Evolutionary conservation across 1,140 invertebrate genomes (phyloP).

Genomic region (Drosophila rufa): DNA sequence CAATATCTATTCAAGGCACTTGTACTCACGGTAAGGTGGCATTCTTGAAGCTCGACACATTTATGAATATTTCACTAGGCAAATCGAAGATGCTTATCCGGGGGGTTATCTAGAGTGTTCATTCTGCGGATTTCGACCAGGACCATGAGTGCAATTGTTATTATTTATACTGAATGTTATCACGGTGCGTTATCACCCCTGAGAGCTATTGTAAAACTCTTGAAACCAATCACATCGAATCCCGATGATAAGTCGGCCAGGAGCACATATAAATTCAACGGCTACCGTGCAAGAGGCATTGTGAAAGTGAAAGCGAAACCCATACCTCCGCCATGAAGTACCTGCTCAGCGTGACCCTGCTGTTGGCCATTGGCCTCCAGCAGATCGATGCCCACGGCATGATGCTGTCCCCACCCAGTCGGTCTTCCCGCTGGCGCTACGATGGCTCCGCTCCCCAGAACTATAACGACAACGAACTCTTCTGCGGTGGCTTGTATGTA

Average conservation of each 20-base stretch:
- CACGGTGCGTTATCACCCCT: slow-evolving; percentile 32
- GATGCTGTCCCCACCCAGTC: slow-evolving; percentile 89
- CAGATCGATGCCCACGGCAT: slow-evolving; percentile 87
- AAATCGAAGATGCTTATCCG: slow-evolving; percentile 62
- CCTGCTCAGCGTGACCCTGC: slow-evolving; percentile 58
- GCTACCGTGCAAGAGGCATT: slow-evolving; percentile 22
- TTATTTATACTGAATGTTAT: slow-evolving; percentile 46
- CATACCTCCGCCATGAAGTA: slow-evolving; percentile 58
- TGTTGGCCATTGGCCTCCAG: slow-evolving; percentile 63
- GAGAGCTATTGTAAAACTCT: slow-evolving; percentile 76
- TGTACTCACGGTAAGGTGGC: not conserved
- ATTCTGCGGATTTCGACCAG: slow-evolving; percentile 21
- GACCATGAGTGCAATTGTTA: slow-evolving; percentile 23
- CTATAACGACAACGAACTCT: slow-evolving; percentile 89
- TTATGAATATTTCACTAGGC: slow-evolving; percentile 58
- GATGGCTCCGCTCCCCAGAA: slow-evolving; percentile 87
- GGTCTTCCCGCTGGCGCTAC: slow-evolving; percentile 89
- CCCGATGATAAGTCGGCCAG: slow-evolving; percentile 43
- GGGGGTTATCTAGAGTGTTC: slow-evolving; percentile 29
- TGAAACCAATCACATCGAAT: slow-evolving; percentile 13
- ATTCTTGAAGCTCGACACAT: slow-evolving; percentile 32
- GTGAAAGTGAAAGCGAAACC: slow-evolving; percentile 71
- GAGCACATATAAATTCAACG: slow-evolving; percentile 52
- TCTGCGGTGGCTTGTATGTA: slow-evolving; percentile 89
- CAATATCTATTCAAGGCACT: slow-evolving; percentile 16